phyloP scores from a whole-genome alignment of 2,113 vertebrate genomes.

The Ameiurus melas region DNA sequence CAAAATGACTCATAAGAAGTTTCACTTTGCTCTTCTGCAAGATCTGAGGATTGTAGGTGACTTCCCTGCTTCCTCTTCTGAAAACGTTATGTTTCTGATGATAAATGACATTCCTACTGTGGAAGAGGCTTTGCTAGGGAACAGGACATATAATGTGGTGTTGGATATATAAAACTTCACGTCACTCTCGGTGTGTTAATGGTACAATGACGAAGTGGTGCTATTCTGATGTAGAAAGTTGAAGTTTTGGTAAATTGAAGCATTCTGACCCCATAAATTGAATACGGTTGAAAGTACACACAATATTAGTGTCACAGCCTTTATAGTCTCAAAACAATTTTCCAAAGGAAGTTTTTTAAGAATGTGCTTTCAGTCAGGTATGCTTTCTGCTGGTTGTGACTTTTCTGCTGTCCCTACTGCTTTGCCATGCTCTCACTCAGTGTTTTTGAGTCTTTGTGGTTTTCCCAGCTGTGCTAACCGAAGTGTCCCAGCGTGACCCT shows the following conservation, averaged over 20 bases:
- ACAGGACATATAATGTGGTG: not conserved
- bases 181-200: not conserved
- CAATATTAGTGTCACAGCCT: not conserved
- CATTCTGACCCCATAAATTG: not conserved
- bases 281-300: too few species aligned
- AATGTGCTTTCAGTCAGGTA: not conserved
- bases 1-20: constrained; percentile 24
- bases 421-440: not conserved
- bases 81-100: too few species aligned
- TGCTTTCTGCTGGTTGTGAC: not conserved
- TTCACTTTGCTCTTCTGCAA: constrained; percentile 39
- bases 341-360: not conserved
- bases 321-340: not conserved
- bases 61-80: not conserved
- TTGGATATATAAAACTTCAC: not conserved
- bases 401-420: not conserved
- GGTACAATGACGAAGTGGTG: not conserved
- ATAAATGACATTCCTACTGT: not conserved
- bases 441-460: constrained; percentile 44
- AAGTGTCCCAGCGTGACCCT: constrained; percentile 20
- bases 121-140: not conserved
- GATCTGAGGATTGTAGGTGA: constrained; percentile 32
- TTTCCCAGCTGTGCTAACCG: constrained; percentile 53
- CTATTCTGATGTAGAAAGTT: not conserved
- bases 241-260: not conserved